Evolutionary conservation across 2,113 vertebrate genomes (phyloP).

Genomic region (Corydoras sp.): DNA sequence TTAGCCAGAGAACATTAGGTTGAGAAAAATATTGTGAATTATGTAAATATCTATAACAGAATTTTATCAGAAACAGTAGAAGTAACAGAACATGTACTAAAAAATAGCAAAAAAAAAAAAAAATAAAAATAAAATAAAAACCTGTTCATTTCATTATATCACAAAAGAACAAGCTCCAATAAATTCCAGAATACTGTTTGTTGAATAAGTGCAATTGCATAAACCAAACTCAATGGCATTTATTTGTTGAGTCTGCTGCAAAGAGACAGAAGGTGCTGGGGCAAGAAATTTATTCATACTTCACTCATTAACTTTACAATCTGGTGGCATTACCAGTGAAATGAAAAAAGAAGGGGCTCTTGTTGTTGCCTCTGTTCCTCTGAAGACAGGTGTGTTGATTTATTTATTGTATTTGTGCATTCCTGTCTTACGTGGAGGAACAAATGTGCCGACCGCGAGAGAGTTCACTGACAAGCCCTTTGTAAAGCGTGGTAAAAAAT

Average conservation of each 20-base stretch:
- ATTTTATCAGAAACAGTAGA: too few species aligned
- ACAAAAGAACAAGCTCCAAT: too few species aligned
- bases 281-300: conserved; percentile 38
- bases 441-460: conserved; percentile 73
- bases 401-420: conserved; percentile 75
- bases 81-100: too few species aligned
- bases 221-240: conserved; percentile 4
- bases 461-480: conserved; percentile 78
- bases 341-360: conserved; percentile 28
- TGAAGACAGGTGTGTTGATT: conserved; percentile 67
- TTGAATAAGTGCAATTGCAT: background rate
- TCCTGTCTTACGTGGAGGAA: conserved; percentile 69
- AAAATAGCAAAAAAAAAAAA: too few species aligned
- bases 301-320: conserved; percentile 48
- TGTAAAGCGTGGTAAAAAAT: conserved; percentile 71
- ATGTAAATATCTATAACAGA: too few species aligned
- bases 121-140: too few species aligned
- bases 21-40: too few species aligned
- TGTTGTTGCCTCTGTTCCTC: conserved; percentile 32
- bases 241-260: conserved; percentile 2
- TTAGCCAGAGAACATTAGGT: too few species aligned
- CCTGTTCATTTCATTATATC: conserved; percentile 3
- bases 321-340: conserved; percentile 31
- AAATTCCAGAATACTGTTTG: too few species aligned
- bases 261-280: background rate